phyloP scores from a whole-genome alignment of 2,113 vertebrate genomes.

The Felis chaus region DNA sequence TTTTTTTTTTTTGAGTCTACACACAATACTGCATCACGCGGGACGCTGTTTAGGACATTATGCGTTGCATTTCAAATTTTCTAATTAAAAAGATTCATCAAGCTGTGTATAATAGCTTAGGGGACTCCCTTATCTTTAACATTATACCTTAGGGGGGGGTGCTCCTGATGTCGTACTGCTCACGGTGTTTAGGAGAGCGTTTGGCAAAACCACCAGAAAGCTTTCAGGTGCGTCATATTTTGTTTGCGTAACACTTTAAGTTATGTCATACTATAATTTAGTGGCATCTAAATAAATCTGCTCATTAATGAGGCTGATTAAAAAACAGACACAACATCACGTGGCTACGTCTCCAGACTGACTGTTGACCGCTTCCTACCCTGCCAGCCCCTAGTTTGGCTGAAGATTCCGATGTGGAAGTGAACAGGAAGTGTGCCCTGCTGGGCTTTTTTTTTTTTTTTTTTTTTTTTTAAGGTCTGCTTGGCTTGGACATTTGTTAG shows the following conservation, averaged over 20 bases:
- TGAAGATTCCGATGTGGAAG: background rate
- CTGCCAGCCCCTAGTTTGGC: fast-evolving
- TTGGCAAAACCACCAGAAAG: background rate
- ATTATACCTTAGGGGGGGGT: background rate
- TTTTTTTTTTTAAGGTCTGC: background rate
- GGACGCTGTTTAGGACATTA: background rate
- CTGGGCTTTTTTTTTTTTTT: background rate
- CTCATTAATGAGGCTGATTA: slow-evolving; percentile 21
- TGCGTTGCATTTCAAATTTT: slow-evolving; percentile 51
- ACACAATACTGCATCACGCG: background rate
- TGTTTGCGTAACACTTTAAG: background rate
- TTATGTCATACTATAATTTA: background rate
- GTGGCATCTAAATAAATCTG: background rate
- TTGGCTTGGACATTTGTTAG: background rate
- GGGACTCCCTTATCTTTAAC: background rate
- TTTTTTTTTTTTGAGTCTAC: background rate
- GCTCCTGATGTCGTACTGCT: background rate
- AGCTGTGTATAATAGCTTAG: background rate
- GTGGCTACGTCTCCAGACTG: background rate
- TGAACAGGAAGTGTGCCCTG: background rate
- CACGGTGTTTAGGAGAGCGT: background rate
- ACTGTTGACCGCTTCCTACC: background rate
- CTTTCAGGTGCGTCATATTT: background rate
- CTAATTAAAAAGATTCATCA: slow-evolving; percentile 56
- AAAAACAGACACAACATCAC: background rate